Evolutionary conservation across 2,888 invertebrate genomes (phyloP).

Genomic region (Fragum whitleyi): DNA sequence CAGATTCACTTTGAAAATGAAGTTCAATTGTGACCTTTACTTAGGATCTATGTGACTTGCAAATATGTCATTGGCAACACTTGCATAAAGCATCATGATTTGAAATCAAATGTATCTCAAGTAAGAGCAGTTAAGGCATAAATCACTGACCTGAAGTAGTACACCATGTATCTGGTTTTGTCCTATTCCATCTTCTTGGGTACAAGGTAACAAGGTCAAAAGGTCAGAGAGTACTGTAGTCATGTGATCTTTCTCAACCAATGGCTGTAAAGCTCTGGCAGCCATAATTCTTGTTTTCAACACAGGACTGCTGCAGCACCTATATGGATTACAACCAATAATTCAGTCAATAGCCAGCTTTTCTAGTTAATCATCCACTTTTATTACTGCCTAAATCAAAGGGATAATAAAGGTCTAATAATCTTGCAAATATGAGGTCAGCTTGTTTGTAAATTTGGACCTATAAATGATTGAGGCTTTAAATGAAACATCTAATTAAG

Average conservation of each 20-base stretch:
- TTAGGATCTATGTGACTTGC: too few species aligned
- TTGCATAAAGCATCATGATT: too few species aligned
- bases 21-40: too few species aligned
- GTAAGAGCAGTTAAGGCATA: too few species aligned
- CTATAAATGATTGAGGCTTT: too few species aligned
- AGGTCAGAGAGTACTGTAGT: constrained; percentile 81
- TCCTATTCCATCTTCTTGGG: constrained; percentile 76
- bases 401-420: too few species aligned
- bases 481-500: too few species aligned
- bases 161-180: constrained; percentile 90
- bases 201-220: constrained; percentile 80
- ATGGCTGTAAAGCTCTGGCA: constrained; percentile 89
- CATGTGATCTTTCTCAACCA: constrained; percentile 86
- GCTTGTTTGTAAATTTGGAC: too few species aligned
- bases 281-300: constrained; percentile 91
- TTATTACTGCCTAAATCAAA: too few species aligned
- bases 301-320: constrained; percentile 89
- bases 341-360: neutral
- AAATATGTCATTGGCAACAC: neutral
- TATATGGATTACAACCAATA: constrained; percentile 36
- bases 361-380: too few species aligned
- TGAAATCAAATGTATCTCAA: neutral
- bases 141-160: constrained; percentile 88
- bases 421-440: too few species aligned
- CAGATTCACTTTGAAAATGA: too few species aligned